Evolutionary conservation across 2,113 vertebrate genomes (phyloP).

Genomic region (Microcebus murinus): DNA sequence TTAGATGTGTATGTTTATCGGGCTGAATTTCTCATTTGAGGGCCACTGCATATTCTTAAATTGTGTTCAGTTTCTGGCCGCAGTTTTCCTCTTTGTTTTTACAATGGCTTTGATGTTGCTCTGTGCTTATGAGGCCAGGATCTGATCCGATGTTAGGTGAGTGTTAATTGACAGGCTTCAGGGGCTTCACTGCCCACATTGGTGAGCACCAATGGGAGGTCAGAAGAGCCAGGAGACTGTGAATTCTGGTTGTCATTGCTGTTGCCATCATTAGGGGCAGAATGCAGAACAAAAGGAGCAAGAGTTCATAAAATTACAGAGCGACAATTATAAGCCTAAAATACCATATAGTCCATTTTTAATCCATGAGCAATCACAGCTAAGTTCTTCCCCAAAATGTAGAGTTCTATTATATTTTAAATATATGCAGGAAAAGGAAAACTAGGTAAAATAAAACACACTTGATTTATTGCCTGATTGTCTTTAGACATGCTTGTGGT

Average conservation of each 20-base stretch:
- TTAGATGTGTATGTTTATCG: not conserved
- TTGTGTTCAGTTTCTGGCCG: not conserved
- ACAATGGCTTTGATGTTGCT: conserved; percentile 64
- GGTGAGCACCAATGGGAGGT: not conserved
- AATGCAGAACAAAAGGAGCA: conserved; percentile 21
- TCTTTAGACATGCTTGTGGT: conserved; percentile 17
- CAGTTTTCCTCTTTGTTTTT: not conserved
- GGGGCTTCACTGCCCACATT: not conserved
- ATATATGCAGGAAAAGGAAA: not conserved
- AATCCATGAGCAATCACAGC: not conserved
- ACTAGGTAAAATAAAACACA: not conserved
- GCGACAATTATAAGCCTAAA: not conserved
- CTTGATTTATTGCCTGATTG: not conserved
- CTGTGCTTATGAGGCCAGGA: not conserved
- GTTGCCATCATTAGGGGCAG: not conserved
- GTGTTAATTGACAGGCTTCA: not conserved
- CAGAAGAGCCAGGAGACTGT: not conserved
- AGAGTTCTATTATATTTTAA: not conserved
- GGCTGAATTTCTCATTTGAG: conserved; percentile 39
- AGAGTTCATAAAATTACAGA: not conserved
- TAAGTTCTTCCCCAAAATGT: not conserved
- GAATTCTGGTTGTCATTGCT: not conserved
- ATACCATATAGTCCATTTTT: not conserved
- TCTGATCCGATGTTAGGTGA: conserved; percentile 5
- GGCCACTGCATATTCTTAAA: conserved; percentile 22